Percentiles rank a stretch among this genome's conserved stretches.
phyloP scores from a whole-genome alignment of 2,797 vertebrate species.

The Anguilla marmorata region DNA sequence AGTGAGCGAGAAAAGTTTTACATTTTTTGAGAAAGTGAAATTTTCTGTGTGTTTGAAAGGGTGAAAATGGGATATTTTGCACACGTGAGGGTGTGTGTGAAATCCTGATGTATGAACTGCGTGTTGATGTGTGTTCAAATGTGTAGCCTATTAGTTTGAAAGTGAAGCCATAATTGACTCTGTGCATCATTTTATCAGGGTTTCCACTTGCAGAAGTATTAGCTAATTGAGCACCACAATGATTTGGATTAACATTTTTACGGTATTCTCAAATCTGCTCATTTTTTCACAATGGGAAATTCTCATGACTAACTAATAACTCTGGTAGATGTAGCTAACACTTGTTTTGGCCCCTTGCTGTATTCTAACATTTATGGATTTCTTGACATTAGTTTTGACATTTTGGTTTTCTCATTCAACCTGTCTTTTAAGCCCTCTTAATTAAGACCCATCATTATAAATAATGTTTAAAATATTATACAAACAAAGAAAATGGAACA shows the following conservation, averaged over 20 bases:
- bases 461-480: not conserved
- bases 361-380: not conserved
- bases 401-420: not conserved
- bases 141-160: not conserved
- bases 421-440: no score
- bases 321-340: not conserved
- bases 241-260: not conserved
- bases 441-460: not conserved
- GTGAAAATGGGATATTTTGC: constrained; percentile 30
- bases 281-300: not conserved
- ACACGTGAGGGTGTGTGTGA: constrained; percentile 51
- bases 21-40: not conserved
- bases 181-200: not conserved
- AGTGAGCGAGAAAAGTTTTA: constrained; percentile 12
- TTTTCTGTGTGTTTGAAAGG: not conserved
- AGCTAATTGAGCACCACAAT: not conserved
- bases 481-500: not conserved
- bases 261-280: not conserved
- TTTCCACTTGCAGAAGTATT: not conserved
- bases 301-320: not conserved
- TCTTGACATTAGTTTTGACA: not conserved
- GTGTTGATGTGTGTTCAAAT: not conserved
- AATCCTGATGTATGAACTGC: constrained; percentile 20
- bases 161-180: not conserved
- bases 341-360: not conserved